These are phyloP conservation scores for Gobio gobio DNA, from an alignment of 2,113 vertebrate genomes.

Conservation along the genomic window DNA sequence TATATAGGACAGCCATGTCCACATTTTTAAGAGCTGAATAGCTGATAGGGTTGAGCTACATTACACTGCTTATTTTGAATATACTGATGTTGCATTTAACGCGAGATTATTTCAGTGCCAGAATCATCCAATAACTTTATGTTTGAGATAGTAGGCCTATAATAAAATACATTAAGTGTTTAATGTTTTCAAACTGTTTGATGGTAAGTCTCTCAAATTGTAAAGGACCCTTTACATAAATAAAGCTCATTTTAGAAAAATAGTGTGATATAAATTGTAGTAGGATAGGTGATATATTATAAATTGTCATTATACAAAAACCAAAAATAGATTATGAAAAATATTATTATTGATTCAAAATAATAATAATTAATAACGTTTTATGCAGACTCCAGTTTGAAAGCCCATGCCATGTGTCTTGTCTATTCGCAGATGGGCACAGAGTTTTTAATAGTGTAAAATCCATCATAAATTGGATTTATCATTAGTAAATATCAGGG, in stretches of 20 bases:
- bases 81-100: neutral
- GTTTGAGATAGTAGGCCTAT: neutral
- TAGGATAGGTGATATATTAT: too few relatives aligned
- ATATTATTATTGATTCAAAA: neutral
- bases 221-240: too few relatives aligned
- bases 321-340: neutral
- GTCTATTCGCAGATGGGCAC: neutral
- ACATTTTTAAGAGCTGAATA: conserved; percentile 1
- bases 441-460: neutral
- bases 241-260: neutral
- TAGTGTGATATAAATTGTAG: neutral
- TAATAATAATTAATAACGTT: too few relatives aligned
- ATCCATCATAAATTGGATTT: too few relatives aligned
- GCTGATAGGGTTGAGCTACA: neutral
- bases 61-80: neutral
- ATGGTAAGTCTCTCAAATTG: neutral
- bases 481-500: neutral
- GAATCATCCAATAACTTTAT: neutral
- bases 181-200: neutral
- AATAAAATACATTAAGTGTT: neutral
- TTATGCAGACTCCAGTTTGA: neutral
- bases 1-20: neutral
- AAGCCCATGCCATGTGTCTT: neutral
- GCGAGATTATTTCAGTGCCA: neutral
- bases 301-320: neutral